These are phyloP conservation scores for Balaenoptera acutorostrata DNA, from an alignment of 2,113 vertebrate species.

Conservation along the genomic window DNA sequence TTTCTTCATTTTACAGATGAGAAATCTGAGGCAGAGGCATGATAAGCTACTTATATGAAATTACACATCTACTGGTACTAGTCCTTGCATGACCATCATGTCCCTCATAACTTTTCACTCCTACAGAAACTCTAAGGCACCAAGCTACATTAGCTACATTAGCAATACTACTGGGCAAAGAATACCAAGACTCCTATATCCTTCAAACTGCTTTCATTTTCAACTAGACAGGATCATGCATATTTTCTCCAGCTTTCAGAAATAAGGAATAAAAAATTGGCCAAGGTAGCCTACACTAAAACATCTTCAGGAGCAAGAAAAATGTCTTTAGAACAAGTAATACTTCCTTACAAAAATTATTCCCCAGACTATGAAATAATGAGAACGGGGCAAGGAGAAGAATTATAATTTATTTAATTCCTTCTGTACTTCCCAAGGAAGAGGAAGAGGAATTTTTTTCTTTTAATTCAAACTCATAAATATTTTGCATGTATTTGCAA, in stretches of 20 bases:
- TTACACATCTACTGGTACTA: background rate
- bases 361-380: conserved; percentile 4
- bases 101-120: background rate
- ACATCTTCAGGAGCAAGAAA: background rate
- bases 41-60: background rate
- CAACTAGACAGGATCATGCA: background rate
- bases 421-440: background rate
- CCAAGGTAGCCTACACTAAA: background rate
- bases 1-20: background rate
- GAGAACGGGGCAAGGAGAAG: background rate
- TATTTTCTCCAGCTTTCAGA: background rate
- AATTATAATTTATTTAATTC: background rate
- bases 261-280: conserved; percentile 22
- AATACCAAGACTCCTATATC: background rate
- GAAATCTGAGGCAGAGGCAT: background rate
- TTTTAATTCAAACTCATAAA: conserved; percentile 33
- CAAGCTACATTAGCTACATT: background rate
- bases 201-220: background rate
- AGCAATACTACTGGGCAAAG: background rate
- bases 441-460: background rate
- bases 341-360: background rate
- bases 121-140: background rate
- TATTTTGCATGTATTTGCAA: conserved; percentile 4
- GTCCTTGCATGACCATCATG: background rate
- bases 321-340: background rate